Evolutionary conservation across 2,797 vertebrate genomes (phyloP), one percentile per base, ranked within the genome.

Genomic region (Spea hammondii): DNA sequence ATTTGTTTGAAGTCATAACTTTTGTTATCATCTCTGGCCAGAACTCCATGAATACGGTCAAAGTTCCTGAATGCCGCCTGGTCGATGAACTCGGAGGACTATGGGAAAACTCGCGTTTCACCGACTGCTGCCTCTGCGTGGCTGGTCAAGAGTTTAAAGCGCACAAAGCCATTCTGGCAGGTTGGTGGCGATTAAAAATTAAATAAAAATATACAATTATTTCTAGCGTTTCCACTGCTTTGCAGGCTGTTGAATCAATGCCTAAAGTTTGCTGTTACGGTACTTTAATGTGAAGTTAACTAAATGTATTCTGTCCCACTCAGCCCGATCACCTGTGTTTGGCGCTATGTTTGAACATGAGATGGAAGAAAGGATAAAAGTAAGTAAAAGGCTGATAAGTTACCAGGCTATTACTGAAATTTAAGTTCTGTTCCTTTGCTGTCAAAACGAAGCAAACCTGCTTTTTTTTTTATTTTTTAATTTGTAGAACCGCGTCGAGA

Each of bases 11-110:
- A 32, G 32, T 32, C 32, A 32, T 32, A 32, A 32, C 32, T 32
- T 32, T 32, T 32, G 32, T 82, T 86, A 84, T 4, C 86, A 99
- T 99, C 89, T 99, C 97, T 0, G 97, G 97, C 4, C 97, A 98
- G 92, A 99, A 99, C 88, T 98, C 96, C 46, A 98, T 98, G 97
- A 99, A n/a, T n/a, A n/a, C n/a, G n/a, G n/a, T n/a, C n/a, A n/a
- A 99, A 91, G 97, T 99, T 47, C 97, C 97, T 0, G 97, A 99
- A 86, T 99, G 97, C 83, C 93, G 97, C 65, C 88, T 99, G 87
- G 96, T 97, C 0, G 97, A 99, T 13, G 97, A 99, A 86, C 87
- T 99, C 73, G 97, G 97, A 9, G 97, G 96, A 47, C 88, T 99
- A 65, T 99, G 97, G 97, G 97, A 99, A 89, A 98, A 98, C 86